Evolutionary conservation across 2,888 invertebrate species (phyloP), one percentile per base, ranked within the genome.

Genomic region (Hypolimnas misippus): DNA sequence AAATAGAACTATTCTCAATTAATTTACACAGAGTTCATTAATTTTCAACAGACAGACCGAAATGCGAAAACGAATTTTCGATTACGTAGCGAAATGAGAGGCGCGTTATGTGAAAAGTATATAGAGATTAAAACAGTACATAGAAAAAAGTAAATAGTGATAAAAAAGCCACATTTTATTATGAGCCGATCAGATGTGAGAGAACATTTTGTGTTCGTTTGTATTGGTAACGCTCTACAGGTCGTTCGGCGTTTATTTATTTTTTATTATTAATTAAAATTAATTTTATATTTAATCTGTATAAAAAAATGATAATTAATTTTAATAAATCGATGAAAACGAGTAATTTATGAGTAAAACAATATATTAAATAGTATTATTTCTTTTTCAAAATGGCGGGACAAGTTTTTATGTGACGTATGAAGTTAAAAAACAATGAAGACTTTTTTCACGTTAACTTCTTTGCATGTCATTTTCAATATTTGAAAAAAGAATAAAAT

Each of bases 141-240:
- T 90, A 90, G 89, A 91, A 90, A 92, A 91, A 91, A 89, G 89
- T 90, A 91, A 82, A 91, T 91, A 89, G 83, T 86, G 87, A 86
- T 89, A 90, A 91, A 92, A 91, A 92, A 87, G 83, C 84, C 88
- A 85, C 89, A 89, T 89, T 91, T 91, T 91, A 89, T 89, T 92
- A 91, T 90, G 89, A 89, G 81, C 80, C 84, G 86, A 89, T 90
- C 86, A 85, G 88, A 80, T 72, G 82, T 71, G 73, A 70, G 82
- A 75, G 70, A 79, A 78, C 77, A 78, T 80, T 76, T 76, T 73
- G 78, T 71, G 73, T 80, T 79, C 82, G 86, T 86, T 81, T 78
- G 85, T 78, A 74, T 74, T 75, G 73, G 77, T 76, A 72, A 71
- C 68, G 69, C 64, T 70, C 17, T 81, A 89, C 83, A 86, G 89